phyloP scores from a whole-genome alignment of 2,797 vertebrate species.

The Falco rusticolus region DNA sequence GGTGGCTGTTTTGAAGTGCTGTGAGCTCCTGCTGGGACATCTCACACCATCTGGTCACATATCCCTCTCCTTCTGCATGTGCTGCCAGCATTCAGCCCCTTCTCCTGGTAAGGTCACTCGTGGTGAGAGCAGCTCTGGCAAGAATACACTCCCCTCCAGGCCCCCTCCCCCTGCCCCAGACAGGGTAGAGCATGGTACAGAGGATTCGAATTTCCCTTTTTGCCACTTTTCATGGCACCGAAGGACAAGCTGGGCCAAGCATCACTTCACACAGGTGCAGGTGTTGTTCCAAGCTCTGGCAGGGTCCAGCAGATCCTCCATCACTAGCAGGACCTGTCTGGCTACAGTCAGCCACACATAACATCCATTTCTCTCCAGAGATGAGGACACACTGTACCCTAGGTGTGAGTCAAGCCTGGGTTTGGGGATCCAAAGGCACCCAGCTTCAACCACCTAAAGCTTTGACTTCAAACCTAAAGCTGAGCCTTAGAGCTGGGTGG shows the following conservation, averaged over 20 bases:
- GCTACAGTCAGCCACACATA: neutral
- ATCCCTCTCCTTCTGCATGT: neutral
- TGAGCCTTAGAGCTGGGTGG: neutral
- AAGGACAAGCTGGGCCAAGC: neutral
- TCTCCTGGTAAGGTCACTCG: neutral
- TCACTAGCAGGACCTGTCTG: neutral
- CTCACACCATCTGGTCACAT: neutral
- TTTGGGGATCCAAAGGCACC: neutral
- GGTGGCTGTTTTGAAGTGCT: neutral
- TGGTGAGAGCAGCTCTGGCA: neutral
- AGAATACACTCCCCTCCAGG: neutral
- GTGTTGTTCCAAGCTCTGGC: neutral
- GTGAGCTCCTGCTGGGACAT: neutral
- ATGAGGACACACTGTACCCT: neutral
- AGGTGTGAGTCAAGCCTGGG: neutral
- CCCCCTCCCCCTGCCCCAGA: neutral
- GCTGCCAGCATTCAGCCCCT: neutral
- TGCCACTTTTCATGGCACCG: neutral
- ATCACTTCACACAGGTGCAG: rapidly evolving
- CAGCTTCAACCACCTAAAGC: neutral
- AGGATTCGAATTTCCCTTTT: neutral
- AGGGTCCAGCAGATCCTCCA: neutral
- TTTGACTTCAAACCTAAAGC: neutral
- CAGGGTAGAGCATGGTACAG: neutral
- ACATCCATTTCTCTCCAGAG: neutral